Conservation (phyloP, 2,888 invertebrate genomes). For the Drosophila atripex region DNA sequence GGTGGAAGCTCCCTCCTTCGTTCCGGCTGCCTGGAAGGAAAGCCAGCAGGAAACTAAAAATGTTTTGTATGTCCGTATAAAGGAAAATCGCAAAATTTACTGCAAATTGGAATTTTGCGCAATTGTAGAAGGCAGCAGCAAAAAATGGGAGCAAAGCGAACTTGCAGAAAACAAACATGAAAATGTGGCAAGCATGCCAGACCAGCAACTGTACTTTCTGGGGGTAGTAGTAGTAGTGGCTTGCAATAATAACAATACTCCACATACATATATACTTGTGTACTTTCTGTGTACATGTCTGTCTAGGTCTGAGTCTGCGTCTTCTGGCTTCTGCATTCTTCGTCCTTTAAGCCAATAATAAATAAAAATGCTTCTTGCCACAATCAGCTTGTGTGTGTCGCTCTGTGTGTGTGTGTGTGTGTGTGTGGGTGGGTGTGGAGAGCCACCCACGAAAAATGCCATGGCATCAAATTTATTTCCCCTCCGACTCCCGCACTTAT, state of each 20-base stretch:
- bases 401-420: background rate
- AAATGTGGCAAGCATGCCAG: conserved; percentile 56
- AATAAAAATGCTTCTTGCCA: conserved; percentile 78
- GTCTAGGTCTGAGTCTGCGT: conserved; percentile 44
- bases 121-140: conserved; percentile 68
- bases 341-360: conserved; percentile 78
- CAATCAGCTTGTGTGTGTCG: conserved; percentile 32
- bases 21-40: conserved; percentile 27
- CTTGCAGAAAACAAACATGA: conserved; percentile 49
- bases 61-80: conserved; percentile 80
- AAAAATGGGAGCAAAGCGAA: conserved; percentile 20
- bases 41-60: conserved; percentile 79
- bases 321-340: conserved; percentile 62
- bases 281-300: conserved; percentile 29
- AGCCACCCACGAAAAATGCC: conserved; percentile 51
- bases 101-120: conserved; percentile 83
- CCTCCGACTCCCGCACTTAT: conserved; percentile 25
- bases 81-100: conserved; percentile 83
- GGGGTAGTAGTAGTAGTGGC: conserved; percentile 27
- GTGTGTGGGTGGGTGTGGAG: background rate
- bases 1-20: background rate
- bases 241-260: conserved; percentile 72
- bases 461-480: conserved; percentile 68
- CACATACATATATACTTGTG: conserved; percentile 21
- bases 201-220: conserved; percentile 45